A percentile compares a stretch with the other conserved stretches of the same genome.
These are phyloP conservation scores for Dermolepida albohirtum DNA, from an alignment of 2,888 invertebrate genomes.

Conservation along the genomic window DNA sequence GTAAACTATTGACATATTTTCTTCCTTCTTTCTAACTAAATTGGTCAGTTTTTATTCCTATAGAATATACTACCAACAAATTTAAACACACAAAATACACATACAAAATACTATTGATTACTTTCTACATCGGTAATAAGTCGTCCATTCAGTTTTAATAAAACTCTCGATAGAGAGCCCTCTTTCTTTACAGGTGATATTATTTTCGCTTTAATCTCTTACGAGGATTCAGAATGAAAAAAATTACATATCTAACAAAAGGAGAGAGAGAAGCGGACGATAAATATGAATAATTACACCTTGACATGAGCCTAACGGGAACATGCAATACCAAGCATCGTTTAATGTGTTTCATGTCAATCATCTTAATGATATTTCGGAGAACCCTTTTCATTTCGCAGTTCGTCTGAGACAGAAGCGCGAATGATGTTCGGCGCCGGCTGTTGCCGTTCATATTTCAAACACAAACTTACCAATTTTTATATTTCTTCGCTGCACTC, in stretches of 20 bases:
- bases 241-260: slow-evolving; percentile 50
- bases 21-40: too few species aligned
- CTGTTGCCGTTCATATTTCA: slow-evolving; percentile 49
- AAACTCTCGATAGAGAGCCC: not conserved
- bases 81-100: too few species aligned
- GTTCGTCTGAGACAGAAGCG: slow-evolving; percentile 56
- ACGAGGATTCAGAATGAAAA: slow-evolving; percentile 17
- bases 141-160: slow-evolving; percentile 5
- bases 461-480: slow-evolving; percentile 14
- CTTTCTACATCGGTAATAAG: too few species aligned
- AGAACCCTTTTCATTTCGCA: slow-evolving; percentile 60
- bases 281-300: slow-evolving; percentile 63
- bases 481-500: slow-evolving; percentile 1
- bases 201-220: slow-evolving; percentile 19
- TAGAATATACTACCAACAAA: too few species aligned
- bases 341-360: slow-evolving; percentile 65
- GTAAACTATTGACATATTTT: too few species aligned
- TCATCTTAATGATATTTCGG: slow-evolving; percentile 64
- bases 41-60: too few species aligned
- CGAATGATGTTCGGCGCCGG: slow-evolving; percentile 53
- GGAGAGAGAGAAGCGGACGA: slow-evolving; percentile 51
- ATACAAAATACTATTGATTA: too few species aligned
- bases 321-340: slow-evolving; percentile 63
- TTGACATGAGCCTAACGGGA: slow-evolving; percentile 58
- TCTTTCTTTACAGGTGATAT: not conserved